phyloP scores from a whole-genome alignment of 2,797 vertebrate genomes.

The Aulostomus chinensis region DNA sequence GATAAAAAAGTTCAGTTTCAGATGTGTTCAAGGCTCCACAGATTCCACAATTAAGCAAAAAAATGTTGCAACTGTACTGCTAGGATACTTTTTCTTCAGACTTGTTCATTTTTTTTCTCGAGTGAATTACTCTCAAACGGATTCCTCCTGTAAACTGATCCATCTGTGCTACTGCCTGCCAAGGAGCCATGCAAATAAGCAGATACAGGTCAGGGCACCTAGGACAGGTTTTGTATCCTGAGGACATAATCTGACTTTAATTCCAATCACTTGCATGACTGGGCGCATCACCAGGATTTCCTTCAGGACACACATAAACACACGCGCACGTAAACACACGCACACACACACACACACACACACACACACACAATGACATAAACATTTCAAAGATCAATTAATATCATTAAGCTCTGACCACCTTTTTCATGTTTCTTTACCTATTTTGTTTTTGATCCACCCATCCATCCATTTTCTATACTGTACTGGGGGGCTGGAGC shows the following conservation, averaged over 20 bases:
- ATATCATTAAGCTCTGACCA: not conserved
- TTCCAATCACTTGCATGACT: conserved; percentile 67
- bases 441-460: conserved; percentile 1
- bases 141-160: conserved; percentile 13
- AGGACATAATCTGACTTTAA: conserved; percentile 57
- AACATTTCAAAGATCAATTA: conserved; percentile 25
- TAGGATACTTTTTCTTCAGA: not conserved
- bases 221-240: conserved; percentile 55
- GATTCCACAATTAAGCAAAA: not conserved
- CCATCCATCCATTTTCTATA: conserved; percentile 2
- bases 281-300: conserved; percentile 30
- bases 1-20: not conserved
- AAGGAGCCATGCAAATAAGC: not conserved
- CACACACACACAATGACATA: not conserved
- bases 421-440: conserved; percentile 1
- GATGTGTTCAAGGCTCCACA: not conserved
- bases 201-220: conserved; percentile 43
- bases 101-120: not conserved
- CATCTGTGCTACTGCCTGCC: conserved; percentile 12
- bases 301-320: conserved; percentile 37
- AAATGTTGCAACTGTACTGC: too few species aligned
- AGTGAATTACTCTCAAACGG: not conserved
- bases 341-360: not conserved
- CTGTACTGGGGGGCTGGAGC: too few species aligned
- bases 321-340: not conserved